These are phyloP conservation scores for Caenorhabditis imperialis DNA, from an alignment of 2,888 invertebrate genomes.

Conservation along the genomic window DNA sequence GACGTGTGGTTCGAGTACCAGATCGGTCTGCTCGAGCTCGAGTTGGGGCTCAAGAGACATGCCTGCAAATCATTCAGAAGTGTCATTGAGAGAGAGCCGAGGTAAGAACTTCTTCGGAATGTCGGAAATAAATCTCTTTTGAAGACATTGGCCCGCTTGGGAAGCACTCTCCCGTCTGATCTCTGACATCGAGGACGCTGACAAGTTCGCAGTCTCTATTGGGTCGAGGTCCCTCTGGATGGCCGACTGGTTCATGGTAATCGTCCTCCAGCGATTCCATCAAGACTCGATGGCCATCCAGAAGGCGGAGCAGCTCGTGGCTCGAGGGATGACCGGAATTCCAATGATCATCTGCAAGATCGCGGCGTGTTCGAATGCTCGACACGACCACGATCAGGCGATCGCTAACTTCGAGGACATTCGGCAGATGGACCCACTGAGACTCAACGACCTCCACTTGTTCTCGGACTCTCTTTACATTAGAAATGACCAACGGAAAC, in stretches of 20 bases:
- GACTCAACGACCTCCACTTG: slow-evolving; percentile 93
- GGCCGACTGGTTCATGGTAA: slow-evolving; percentile 58
- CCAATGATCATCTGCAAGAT: slow-evolving; percentile 92
- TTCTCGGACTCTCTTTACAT: slow-evolving; percentile 96
- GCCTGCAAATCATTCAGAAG: slow-evolving; percentile 44
- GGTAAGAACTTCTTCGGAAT: slow-evolving; percentile 8
- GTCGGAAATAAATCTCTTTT: slow-evolving; percentile 1
- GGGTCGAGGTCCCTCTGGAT: slow-evolving; percentile 51
- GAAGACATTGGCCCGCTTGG: slow-evolving; percentile 94
- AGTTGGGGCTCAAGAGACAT: slow-evolving; percentile 42
- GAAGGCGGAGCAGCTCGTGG: slow-evolving; percentile 86
- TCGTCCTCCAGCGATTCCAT: slow-evolving; percentile 57
- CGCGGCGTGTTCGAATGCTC: slow-evolving; percentile 82
- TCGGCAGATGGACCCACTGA: slow-evolving; percentile 89
- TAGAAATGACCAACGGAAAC: slow-evolving; percentile 83
- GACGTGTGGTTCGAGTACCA: slow-evolving; percentile 48
- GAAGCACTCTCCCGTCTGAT: slow-evolving; percentile 90
- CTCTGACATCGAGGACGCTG: slow-evolving; percentile 52
- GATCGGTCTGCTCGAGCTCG: slow-evolving; percentile 49
- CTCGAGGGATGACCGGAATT: slow-evolving; percentile 88
- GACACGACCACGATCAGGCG: slow-evolving; percentile 70
- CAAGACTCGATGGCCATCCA: slow-evolving; percentile 83
- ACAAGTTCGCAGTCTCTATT: slow-evolving; percentile 4
- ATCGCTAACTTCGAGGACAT: slow-evolving; percentile 84
- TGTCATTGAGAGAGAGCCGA: slow-evolving; percentile 58